Conservation (phyloP, 2,797 vertebrate genomes). For the Anabas testudineus region DNA sequence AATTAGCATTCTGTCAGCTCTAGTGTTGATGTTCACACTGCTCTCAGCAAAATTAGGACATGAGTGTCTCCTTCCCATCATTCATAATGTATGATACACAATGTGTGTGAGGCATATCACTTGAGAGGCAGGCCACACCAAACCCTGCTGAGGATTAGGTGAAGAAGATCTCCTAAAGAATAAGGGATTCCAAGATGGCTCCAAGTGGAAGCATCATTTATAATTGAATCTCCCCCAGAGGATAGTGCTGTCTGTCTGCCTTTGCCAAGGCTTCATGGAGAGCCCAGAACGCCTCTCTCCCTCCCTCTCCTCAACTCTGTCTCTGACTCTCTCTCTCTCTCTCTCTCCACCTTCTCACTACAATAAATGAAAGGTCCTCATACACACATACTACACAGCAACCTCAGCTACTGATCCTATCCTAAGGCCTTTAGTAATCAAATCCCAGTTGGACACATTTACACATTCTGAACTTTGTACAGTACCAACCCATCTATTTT, state of each 20-base stretch:
- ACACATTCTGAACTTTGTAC: constrained; percentile 56
- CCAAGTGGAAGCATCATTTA: constrained; percentile 83
- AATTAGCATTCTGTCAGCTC: constrained; percentile 67
- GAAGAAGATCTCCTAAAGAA: constrained; percentile 80
- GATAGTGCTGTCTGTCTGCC: constrained; percentile 71
- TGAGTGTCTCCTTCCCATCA: constrained; percentile 72
- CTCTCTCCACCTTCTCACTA: constrained; percentile 27
- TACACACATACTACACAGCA: constrained; percentile 64
- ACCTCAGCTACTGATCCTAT: constrained; percentile 66
- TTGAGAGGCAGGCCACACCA: constrained; percentile 67
- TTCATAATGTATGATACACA: constrained; percentile 76
- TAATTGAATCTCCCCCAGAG: constrained; percentile 84
- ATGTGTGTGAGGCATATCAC: constrained; percentile 66
- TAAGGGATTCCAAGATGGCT: constrained; percentile 81
- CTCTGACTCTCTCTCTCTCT: constrained; percentile 29
- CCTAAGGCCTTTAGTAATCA: constrained; percentile 66
- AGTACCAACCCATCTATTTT: constrained; percentile 49
- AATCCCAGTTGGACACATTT: constrained; percentile 58
- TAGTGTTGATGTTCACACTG: constrained; percentile 53
- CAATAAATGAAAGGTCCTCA: constrained; percentile 53
- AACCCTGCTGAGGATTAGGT: constrained; percentile 78
- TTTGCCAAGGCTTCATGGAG: constrained; percentile 68
- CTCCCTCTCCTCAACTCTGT: constrained; percentile 34
- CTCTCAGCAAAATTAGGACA: constrained; percentile 75
- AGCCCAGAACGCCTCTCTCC: constrained; percentile 51